These are phyloP conservation scores for Sarcophaga peregrina DNA, from an alignment of 1,140 invertebrate genomes.

Conservation along the genomic window DNA sequence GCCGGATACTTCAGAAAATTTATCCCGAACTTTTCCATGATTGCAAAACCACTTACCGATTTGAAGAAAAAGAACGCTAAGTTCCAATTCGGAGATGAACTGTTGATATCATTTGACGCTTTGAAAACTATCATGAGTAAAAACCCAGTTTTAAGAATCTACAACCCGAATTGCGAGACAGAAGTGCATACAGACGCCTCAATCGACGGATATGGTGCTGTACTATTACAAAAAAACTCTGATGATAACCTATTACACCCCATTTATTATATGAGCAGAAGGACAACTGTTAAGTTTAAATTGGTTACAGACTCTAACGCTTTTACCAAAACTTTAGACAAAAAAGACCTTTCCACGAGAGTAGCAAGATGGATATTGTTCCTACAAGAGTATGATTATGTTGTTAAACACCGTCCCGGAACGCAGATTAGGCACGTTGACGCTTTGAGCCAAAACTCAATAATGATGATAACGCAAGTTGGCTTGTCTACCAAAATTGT, in stretches of 20 bases:
- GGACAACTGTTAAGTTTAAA: conserved; percentile 59
- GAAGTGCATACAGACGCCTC: conserved; percentile 62
- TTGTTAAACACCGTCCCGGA: too few species aligned
- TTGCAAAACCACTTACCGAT: conserved; percentile 46
- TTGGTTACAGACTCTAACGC: conserved; percentile 56
- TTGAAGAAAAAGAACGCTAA: conserved; percentile 23
- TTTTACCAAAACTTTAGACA: conserved; percentile 56
- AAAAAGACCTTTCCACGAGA: too few species aligned
- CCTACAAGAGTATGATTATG: too few species aligned
- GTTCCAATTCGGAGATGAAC: conserved; percentile 24
- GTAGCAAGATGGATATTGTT: too few species aligned
- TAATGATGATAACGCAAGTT: too few species aligned
- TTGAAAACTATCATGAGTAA: conserved; percentile 43
- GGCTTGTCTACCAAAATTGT: too few species aligned
- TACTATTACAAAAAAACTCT: conserved; percentile 55
- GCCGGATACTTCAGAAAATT: too few species aligned
- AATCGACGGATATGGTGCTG: conserved; percentile 53
- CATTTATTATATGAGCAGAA: conserved; percentile 64
- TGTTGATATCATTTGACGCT: not conserved
- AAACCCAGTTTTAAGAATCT: conserved; percentile 62
- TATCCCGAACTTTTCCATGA: conserved; percentile 51
- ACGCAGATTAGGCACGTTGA: too few species aligned
- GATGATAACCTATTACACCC: conserved; percentile 65
- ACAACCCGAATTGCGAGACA: conserved; percentile 47
- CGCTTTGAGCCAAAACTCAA: too few species aligned